phyloP scores from a whole-genome alignment of 2,113 vertebrate genomes.

The Anguilla rostrata region DNA sequence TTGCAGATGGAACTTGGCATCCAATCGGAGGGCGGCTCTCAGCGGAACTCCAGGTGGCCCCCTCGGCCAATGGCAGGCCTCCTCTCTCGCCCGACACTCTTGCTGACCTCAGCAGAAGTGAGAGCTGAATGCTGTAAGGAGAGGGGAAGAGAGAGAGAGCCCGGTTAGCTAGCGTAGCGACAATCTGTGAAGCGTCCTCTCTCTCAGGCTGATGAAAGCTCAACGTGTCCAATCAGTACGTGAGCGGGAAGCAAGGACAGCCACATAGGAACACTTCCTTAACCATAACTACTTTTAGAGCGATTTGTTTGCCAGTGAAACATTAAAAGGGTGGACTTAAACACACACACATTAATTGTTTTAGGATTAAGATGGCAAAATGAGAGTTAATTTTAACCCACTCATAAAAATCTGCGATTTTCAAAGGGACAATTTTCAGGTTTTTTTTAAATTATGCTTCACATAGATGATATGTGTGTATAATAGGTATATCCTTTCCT shows the following conservation, averaged over 20 bases:
- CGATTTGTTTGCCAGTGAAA: not conserved
- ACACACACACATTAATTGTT: not conserved
- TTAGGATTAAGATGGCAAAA: not conserved
- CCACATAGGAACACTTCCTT: not conserved
- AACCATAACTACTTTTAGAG: not conserved
- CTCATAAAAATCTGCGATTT: not conserved
- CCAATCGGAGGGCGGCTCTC: conserved; percentile 38
- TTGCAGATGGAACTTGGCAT: conserved; percentile 51
- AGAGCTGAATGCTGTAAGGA: conserved; percentile 47
- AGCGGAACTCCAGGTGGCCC: conserved; percentile 24
- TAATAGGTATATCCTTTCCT: not conserved
- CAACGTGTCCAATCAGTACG: not conserved
- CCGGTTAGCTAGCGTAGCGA: conserved; percentile 21
- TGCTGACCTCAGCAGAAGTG: conserved; percentile 31
- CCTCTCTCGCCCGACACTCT: conserved; percentile 11
- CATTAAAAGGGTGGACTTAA: not conserved
- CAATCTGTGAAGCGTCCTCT: conserved; percentile 18
- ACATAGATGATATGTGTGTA: no score
- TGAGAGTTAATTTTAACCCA: not conserved
- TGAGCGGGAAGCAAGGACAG: not conserved
- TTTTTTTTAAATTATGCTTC: no score
- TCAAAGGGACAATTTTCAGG: no score
- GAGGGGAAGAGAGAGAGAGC: not conserved
- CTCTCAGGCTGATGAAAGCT: conserved; percentile 1
- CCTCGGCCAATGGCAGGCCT: conserved; percentile 39